Evolutionary conservation across 2,113 vertebrate species (phyloP).

Genomic region (Paralichthys olivaceus): DNA sequence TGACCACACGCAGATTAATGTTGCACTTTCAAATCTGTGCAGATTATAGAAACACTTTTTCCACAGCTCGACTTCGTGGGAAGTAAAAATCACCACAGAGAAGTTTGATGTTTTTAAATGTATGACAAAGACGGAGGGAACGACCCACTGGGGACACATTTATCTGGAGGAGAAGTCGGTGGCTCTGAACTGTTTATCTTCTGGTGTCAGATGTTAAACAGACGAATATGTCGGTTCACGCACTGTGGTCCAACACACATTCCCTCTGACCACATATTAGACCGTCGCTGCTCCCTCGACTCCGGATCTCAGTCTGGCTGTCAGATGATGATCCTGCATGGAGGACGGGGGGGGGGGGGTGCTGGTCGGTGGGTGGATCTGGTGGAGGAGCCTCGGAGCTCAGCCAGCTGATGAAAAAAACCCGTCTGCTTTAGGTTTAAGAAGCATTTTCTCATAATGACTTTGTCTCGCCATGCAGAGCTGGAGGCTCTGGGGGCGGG

Average conservation of each 20-base stretch:
- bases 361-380: too few species aligned
- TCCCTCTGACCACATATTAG: conserved; percentile 59
- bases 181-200: conserved; percentile 52
- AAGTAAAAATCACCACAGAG: background rate
- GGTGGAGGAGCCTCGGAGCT: conserved; percentile 20
- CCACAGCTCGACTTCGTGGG: background rate
- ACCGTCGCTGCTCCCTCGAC: conserved; percentile 29
- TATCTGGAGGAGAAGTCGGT: conserved; percentile 19
- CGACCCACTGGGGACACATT: conserved; percentile 17
- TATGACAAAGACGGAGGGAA: background rate
- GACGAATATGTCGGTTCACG: conserved; percentile 26
- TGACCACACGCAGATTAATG: background rate
- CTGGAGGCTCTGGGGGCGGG: background rate
- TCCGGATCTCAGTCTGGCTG: conserved; percentile 31
- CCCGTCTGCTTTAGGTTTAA: conserved; percentile 66
- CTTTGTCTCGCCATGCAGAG: conserved; percentile 55
- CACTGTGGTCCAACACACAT: conserved; percentile 47
- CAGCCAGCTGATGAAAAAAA: conserved; percentile 48
- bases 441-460: conserved; percentile 63
- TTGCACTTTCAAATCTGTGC: background rate
- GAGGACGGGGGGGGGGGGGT: conserved; percentile 31
- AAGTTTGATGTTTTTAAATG: background rate
- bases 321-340: conserved; percentile 32
- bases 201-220: conserved; percentile 57
- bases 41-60: background rate